Base-by-base conservation (phyloP, 2,888 invertebrate genomes). In the Caenorhabditis angaria region DNA sequence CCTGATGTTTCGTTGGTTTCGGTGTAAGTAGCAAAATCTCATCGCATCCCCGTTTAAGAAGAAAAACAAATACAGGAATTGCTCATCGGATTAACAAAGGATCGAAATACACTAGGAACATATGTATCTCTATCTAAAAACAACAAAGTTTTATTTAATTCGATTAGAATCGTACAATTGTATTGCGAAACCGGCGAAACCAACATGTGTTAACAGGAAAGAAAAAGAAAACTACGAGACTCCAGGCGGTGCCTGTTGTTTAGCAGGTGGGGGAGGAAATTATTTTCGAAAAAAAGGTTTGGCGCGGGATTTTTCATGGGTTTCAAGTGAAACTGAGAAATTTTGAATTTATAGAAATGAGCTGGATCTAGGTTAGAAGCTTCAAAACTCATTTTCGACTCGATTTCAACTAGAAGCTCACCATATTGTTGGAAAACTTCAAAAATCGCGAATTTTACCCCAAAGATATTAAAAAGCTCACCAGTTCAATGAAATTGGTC, bases 31-130 rank as follows among this genome's bases (percentile, higher is more conserved):
- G 41, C 41, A 41, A 41, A 41, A 41, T 18, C 41, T 41, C 41
- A 18, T 41, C 18, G 41, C 18, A 41, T 18, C 10, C 18, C 10
- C 41, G 18, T 18, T 18, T 3, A 12, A 41, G 18, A 41, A 18
- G 18, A 41, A 41, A 18, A 41, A 41, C 10, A 18, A 41, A 41
- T 41, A 14, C 41, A 41, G 41, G 41, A 41, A 41, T 41, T 41
- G 53, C 25, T 53, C 22, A 27, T 53, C 27, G 53, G 53, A 27
- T 53, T 29, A 29, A 56, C 27, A 32, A 56, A 56, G 56, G 28
- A 56, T 56, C 28, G 18, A 6, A 56, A 10, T 53, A 53, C 24
- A 56, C 10, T 32, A 56, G 28, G 22, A 56, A 14, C 22, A 56
- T 29, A 56, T 25, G 24, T 29, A 18, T 12, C 18, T 27, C 14